Percentiles rank a stretch among this genome's conserved stretches.
Evolutionary conservation across 92 coral and sea anemone species (phyloP).

Genomic region (Desmophyllum pertusum): DNA sequence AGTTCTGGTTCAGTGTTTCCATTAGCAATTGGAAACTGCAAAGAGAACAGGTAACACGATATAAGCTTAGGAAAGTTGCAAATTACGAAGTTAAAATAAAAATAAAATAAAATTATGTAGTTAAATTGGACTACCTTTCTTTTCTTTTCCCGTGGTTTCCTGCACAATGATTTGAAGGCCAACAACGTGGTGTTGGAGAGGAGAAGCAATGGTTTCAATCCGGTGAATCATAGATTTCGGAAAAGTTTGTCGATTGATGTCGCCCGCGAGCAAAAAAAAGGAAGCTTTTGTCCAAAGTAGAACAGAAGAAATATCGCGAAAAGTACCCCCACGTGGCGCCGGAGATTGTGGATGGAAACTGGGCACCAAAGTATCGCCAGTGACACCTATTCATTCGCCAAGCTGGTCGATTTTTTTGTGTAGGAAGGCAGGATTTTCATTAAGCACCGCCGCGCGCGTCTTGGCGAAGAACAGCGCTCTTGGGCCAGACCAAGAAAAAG

Average conservation of each 20-base stretch:
- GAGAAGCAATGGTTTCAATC: conserved; percentile 9
- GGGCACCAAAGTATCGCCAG: conserved; percentile 36
- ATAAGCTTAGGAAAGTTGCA: too few species aligned
- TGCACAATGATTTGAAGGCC: too few species aligned
- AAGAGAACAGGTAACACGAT: conserved; percentile 34
- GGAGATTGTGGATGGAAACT: conserved; percentile 35
- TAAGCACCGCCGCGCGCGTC: not conserved
- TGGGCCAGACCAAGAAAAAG: not conserved
- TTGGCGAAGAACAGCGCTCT: not conserved
- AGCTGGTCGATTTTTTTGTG: conserved; percentile 22
- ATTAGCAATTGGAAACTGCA: conserved; percentile 50
- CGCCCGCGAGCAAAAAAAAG: conserved; percentile 9
- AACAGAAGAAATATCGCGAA: conserved; percentile 8
- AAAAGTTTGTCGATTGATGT: conserved; percentile 23
- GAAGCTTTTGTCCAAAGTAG: not conserved
- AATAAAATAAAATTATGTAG: too few species aligned
- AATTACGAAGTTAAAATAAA: too few species aligned
- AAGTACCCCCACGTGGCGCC: too few species aligned
- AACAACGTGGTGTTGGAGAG: conserved; percentile 34
- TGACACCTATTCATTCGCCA: conserved; percentile 39
- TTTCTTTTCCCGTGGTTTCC: conserved; percentile 11
- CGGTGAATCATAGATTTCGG: conserved; percentile 47
- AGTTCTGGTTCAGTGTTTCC: conserved; percentile 47
- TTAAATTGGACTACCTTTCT: too few species aligned
- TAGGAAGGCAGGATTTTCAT: not conserved